phyloP scores from a whole-genome alignment of 2,113 vertebrate species.

The Hystrix cristata region DNA sequence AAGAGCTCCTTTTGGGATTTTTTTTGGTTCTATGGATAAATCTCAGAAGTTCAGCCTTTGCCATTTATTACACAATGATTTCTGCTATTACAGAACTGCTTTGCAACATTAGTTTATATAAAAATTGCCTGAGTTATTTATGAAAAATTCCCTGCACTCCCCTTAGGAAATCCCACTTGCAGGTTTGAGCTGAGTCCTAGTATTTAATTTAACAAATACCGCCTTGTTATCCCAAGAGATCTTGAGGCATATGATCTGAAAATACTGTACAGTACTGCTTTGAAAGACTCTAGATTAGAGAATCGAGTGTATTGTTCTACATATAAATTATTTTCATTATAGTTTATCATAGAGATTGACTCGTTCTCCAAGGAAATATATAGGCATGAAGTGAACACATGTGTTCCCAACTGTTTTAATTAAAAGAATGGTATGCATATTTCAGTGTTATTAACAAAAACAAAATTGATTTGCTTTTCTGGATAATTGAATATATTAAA shows the following conservation, averaged over 20 bases:
- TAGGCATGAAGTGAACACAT: constrained; percentile 86
- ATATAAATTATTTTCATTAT: constrained; percentile 89
- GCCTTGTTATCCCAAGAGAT: background rate
- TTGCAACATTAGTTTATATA: background rate
- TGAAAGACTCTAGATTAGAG: constrained; percentile 54
- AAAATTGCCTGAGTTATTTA: background rate
- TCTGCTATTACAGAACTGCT: background rate
- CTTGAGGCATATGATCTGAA: background rate
- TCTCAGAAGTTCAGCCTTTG: background rate
- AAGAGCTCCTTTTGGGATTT: background rate
- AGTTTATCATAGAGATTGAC: constrained; percentile 87
- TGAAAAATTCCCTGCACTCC: background rate
- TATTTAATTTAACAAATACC: background rate
- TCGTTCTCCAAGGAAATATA: constrained; percentile 86
- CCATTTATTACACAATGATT: background rate
- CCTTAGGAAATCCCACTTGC: background rate
- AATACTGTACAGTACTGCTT: background rate
- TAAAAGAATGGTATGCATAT: constrained; percentile 89
- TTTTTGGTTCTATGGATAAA: background rate
- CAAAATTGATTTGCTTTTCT: constrained; percentile 89
- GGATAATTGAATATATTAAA: constrained; percentile 87
- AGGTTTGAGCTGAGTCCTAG: background rate
- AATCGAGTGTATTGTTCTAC: constrained; percentile 82
- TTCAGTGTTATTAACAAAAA: constrained; percentile 87
- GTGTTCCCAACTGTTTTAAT: constrained; percentile 88